phyloP scores from a whole-genome alignment of 2,797 vertebrate species.

The Danionella dracula region DNA sequence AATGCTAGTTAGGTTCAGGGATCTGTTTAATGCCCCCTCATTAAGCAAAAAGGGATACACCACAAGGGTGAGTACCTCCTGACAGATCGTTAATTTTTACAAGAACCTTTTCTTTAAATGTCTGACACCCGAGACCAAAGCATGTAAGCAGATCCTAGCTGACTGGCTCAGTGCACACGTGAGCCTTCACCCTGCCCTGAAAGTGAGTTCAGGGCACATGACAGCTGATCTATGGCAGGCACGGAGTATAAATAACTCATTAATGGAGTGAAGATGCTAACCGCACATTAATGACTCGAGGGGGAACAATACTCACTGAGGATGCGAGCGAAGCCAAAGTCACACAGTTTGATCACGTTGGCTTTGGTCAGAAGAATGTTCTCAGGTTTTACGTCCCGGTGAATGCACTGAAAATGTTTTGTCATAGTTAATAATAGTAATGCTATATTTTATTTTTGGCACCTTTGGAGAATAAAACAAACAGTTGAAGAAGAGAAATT shows the following conservation, averaged over 20 bases:
- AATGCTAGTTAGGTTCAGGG: too few relatives aligned
- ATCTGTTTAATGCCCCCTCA: too few relatives aligned
- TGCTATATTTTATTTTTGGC: too few relatives aligned
- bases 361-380: slow-evolving; percentile 87
- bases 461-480: too few relatives aligned
- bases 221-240: slow-evolving; percentile 32
- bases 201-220: slow-evolving; percentile 52
- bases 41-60: too few relatives aligned
- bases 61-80: too few relatives aligned
- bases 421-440: too few relatives aligned
- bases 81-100: too few relatives aligned
- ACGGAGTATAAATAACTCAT: slow-evolving; percentile 62
- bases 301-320: slow-evolving; percentile 69
- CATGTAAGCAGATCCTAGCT: slow-evolving; percentile 55
- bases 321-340: slow-evolving; percentile 85
- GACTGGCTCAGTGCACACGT: slow-evolving; percentile 41
- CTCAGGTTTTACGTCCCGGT: slow-evolving; percentile 85
- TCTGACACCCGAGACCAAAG: slow-evolving; percentile 48
- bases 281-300: slow-evolving; percentile 46
- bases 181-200: slow-evolving; percentile 46
- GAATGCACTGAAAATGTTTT: slow-evolving; percentile 69
- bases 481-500: too few relatives aligned
- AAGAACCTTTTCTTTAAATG: too few relatives aligned
- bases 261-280: slow-evolving; percentile 50
- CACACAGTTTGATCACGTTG: slow-evolving; percentile 85